Evolutionary conservation across 2,888 invertebrate genomes (phyloP).

Genomic region (Perizoma flavofasciatum): DNA sequence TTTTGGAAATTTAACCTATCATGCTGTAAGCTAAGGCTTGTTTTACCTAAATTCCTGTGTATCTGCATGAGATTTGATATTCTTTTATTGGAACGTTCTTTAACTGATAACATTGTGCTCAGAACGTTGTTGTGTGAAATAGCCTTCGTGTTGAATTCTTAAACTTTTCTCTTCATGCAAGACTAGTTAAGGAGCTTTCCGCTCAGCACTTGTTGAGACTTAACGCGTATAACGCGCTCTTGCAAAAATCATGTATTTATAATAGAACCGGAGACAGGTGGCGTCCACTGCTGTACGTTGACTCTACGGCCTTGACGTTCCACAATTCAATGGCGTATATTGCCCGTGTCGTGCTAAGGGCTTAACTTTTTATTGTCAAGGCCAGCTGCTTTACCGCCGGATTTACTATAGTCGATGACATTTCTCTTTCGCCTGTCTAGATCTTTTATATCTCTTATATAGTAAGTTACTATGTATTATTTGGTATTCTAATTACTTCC

Average conservation of each 20-base stretch:
- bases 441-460: background rate
- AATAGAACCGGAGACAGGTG: slow-evolving; percentile 71
- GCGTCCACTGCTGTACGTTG: slow-evolving; percentile 75
- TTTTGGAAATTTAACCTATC: slow-evolving; percentile 26
- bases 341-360: slow-evolving; percentile 60
- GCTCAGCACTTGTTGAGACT: slow-evolving; percentile 41
- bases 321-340: slow-evolving; percentile 70
- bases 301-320: slow-evolving; percentile 73
- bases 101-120: slow-evolving; percentile 7
- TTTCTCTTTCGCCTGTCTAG: slow-evolving; percentile 31
- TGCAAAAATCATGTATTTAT: slow-evolving; percentile 50
- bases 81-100: slow-evolving; percentile 7
- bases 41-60: slow-evolving; percentile 18
- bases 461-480: too few species aligned
- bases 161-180: background rate
- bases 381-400: slow-evolving; percentile 57
- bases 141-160: slow-evolving; percentile 1
- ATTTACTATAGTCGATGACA: slow-evolving; percentile 45
- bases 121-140: background rate
- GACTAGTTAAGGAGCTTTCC: slow-evolving; percentile 2
- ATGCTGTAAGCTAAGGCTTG: slow-evolving; percentile 18
- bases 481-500: too few species aligned
- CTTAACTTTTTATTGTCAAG: slow-evolving; percentile 68
- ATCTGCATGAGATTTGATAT: slow-evolving; percentile 10
- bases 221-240: slow-evolving; percentile 31